A percentile compares a stretch with the other conserved stretches of the same genome.
Evolutionary conservation across 2,113 vertebrate species (phyloP).

Genomic region (Serilophus lunatus): DNA sequence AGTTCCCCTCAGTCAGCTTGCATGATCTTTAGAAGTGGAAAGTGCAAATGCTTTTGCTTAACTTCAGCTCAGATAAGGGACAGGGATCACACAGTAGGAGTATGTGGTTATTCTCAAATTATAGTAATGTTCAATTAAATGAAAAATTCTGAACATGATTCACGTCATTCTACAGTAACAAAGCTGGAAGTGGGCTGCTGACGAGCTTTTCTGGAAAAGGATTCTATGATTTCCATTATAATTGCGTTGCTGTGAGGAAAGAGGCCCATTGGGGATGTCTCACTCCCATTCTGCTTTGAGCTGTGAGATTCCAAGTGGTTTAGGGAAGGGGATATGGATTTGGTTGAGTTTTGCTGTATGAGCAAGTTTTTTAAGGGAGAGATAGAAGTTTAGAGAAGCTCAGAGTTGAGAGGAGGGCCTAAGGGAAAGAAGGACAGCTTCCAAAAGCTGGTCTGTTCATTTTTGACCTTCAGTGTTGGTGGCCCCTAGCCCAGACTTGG

Average conservation of each 20-base stretch:
- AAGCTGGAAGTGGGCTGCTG: neutral
- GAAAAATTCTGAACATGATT: neutral
- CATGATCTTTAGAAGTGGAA: conserved; percentile 21
- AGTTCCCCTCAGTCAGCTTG: neutral
- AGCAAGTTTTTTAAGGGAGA: neutral
- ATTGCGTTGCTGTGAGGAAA: neutral
- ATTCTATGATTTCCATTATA: neutral
- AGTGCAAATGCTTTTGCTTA: conserved; percentile 5
- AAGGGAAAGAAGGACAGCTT: neutral
- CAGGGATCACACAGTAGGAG: neutral
- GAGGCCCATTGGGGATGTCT: neutral
- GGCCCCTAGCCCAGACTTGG: neutral
- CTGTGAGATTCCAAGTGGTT: neutral
- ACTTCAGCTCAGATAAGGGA: neutral
- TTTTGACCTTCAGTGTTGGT: neutral
- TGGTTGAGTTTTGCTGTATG: neutral
- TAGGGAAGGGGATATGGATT: neutral
- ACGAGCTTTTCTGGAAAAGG: neutral
- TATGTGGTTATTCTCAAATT: neutral
- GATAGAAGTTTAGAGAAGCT: neutral
- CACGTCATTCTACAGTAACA: neutral
- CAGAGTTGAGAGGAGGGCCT: neutral
- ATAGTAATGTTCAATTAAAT: neutral
- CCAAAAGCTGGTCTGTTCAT: neutral
- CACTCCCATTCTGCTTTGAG: neutral